Evolutionary conservation across 2,888 invertebrate genomes (phyloP), one percentile per base, ranked within the genome.

Genomic region (Iphiclides podalirius): DNA sequence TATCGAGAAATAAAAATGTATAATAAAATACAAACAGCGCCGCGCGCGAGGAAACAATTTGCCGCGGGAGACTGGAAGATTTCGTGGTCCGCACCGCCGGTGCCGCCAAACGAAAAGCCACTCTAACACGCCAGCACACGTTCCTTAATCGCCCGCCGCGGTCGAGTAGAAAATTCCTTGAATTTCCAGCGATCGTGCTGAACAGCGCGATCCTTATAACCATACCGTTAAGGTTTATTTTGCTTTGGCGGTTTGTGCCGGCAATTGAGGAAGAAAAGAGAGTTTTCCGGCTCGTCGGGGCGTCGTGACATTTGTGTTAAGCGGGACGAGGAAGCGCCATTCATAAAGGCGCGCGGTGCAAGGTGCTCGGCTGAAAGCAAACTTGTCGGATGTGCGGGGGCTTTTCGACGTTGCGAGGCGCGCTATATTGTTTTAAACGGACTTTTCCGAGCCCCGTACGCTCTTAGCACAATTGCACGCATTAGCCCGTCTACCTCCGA

Each of bases 1-100:
- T 88, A 88, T 88, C 87, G 87, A 80, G 83, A 79, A 87, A 87
- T 88, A 88, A 88, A 88, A 88, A 87, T 86, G 87, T 88, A 87
- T 88, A 87, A 87, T 88, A 88, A 88, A 88, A 88, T 87, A 87
- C 86, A 85, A 87, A 86, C 87, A 86, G n/a, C 79, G 83, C 79
- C 76, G 81, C 80, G 81, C 80, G 83, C 79, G 85, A 84, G 88
- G 86, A 87, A 87, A 88, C 86, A 88, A 87, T 87, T 87, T 87
- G 85, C 86, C 85, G 81, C 82, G 75, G 79, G 85, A 86, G 84
- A 83, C 85, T 77, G 82, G 78, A 88, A 88, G 87, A 87, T 86
- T 85, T 86, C 80, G 82, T 75, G 76, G 75, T 72, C 66, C 67
- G 71, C 60, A 72, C 66, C 63, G 61, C 54, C 51, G 54, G 52